Conservation (phyloP, 2,797 vertebrate genomes). For the Streptopelia turtur region DNA sequence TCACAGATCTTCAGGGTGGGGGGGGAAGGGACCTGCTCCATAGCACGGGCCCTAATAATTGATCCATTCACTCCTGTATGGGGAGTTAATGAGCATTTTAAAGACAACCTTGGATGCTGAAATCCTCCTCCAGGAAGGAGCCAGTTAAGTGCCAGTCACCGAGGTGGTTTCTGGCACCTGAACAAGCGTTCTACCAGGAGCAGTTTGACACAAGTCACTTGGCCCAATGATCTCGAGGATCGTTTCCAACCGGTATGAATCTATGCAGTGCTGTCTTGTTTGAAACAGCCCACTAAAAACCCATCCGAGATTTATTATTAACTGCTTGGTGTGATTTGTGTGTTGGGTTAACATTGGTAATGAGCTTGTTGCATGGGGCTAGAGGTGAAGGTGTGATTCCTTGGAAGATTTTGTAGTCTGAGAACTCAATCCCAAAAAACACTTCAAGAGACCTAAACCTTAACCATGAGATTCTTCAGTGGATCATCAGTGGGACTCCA, state of each 20-base stretch:
- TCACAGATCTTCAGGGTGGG: not conserved
- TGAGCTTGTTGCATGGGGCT: rapidly evolving
- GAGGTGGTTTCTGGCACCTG: not conserved
- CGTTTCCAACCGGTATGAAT: no score
- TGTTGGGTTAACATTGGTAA: not conserved
- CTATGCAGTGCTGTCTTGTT: not conserved
- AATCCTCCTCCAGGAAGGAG: not conserved
- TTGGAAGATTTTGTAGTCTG: not conserved
- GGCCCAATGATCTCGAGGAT: no score
- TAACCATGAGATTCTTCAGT: not conserved
- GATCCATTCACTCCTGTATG: not conserved
- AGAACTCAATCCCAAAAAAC: not conserved
- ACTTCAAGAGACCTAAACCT: not conserved
- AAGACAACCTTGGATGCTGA: not conserved
- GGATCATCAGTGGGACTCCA: not conserved
- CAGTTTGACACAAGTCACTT: not conserved
- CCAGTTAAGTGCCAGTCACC: not conserved
- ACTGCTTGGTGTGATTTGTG: not conserved
- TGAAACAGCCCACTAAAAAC: not conserved
- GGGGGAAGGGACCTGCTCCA: not conserved
- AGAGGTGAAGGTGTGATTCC: not conserved
- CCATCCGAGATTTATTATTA: not conserved
- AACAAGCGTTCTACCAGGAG: not conserved
- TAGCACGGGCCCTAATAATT: not conserved
- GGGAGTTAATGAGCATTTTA: not conserved